These are phyloP conservation scores for Fringilla coelebs DNA, from an alignment of 2,797 vertebrate species.

Conservation along the genomic window DNA sequence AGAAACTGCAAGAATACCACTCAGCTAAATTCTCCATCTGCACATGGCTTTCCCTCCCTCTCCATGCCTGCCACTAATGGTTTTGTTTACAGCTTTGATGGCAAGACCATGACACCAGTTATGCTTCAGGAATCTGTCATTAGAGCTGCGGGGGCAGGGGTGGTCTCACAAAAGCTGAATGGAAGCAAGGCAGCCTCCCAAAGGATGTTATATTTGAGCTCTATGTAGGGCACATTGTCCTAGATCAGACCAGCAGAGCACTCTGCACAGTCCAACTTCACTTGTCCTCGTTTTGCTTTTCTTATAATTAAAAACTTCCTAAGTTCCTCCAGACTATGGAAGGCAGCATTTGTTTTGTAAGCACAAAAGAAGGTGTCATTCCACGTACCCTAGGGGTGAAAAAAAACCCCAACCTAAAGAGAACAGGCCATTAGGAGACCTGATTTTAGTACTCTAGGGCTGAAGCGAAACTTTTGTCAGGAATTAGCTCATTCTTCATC, in stretches of 20 bases:
- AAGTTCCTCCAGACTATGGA: conserved; percentile 8
- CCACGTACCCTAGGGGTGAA: background rate
- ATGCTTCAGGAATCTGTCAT: conserved; percentile 15
- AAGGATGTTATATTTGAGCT: conserved; percentile 62
- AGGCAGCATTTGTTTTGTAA: conserved; percentile 42
- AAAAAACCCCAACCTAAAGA: background rate
- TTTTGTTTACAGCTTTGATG: conserved; percentile 33
- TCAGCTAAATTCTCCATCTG: conserved; percentile 15
- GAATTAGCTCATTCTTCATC: background rate
- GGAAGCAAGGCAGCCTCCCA: conserved; percentile 28
- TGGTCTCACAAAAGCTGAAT: conserved; percentile 54
- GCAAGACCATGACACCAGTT: background rate
- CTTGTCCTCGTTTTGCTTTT: conserved; percentile 46
- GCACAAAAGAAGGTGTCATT: background rate
- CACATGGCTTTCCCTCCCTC: background rate
- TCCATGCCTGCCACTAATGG: background rate
- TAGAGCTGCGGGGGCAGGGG: background rate
- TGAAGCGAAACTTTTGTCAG: background rate
- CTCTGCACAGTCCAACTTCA: conserved; percentile 17
- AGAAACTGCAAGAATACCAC: conserved; percentile 5
- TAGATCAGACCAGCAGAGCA: conserved; percentile 64
- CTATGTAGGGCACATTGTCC: conserved; percentile 66
- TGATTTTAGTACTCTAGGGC: background rate
- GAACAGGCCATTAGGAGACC: background rate
- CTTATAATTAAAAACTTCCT: conserved; percentile 66